A percentile compares a stretch with the other conserved stretches of the same genome.
Evolutionary conservation across 1,140 invertebrate species (phyloP).

Genomic region (Melitaea cinxia): DNA sequence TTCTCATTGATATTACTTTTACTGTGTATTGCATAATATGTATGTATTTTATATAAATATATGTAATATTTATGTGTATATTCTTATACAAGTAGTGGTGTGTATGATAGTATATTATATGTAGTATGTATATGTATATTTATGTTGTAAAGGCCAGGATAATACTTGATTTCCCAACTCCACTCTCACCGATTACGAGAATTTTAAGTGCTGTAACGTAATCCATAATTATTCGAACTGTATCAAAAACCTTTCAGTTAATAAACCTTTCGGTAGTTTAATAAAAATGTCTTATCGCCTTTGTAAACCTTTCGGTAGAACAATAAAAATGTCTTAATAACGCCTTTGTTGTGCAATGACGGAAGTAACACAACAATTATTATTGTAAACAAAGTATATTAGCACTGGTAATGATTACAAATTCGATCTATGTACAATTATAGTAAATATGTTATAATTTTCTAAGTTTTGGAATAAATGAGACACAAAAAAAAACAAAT

Average conservation of each 20-base stretch:
- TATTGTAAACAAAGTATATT: neutral
- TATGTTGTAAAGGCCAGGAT: too few species aligned
- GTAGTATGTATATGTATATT: too few species aligned
- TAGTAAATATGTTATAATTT: neutral
- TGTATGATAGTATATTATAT: too few species aligned
- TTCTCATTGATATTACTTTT: too few species aligned
- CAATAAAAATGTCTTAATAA: conserved; percentile 16
- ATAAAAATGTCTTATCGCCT: too few species aligned
- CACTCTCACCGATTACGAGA: conserved; percentile 97
- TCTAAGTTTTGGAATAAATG: conserved; percentile 16
- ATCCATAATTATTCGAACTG: conserved; percentile 54
- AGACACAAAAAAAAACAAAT: conserved; percentile 32
- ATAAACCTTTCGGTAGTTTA: neutral
- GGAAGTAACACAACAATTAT: conserved; percentile 4
- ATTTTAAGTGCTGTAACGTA: conserved; percentile 89
- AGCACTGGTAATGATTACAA: neutral
- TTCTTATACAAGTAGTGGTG: too few species aligned
- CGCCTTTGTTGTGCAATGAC: conserved; percentile 28
- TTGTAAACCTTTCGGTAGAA: too few species aligned
- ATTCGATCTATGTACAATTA: neutral
- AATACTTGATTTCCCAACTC: conserved; percentile 99
- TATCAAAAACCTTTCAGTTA: neutral
- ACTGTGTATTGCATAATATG: too few species aligned
- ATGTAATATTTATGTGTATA: too few species aligned
- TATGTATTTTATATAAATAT: too few species aligned